Evolutionary conservation across 2,888 invertebrate genomes (phyloP), one percentile per base, ranked within the genome.

Genomic region (Gymnosoma rotundatum): DNA sequence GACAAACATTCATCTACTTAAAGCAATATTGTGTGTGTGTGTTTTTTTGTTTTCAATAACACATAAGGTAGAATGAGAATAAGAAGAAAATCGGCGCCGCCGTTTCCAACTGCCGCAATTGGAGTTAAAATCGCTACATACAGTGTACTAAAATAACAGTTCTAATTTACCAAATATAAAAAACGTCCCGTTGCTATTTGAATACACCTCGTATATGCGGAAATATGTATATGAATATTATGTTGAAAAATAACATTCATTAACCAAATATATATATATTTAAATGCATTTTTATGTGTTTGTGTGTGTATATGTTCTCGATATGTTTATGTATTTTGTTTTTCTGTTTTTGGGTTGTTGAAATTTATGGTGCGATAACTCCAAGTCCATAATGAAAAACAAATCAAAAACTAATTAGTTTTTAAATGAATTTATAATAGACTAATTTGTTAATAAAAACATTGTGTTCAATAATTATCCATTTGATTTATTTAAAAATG

Each of bases 351-450:
- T 20, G 25, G 25, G 42, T 25, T 50, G 58, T 48, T 45, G 14
- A 42, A 73, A 56, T 61, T 61, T 48, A 67, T 70, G 32, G 16
- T 18, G 42, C 6, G 9, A 4, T 48, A 50, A 54, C 69, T 81
- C 54, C 56, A 56, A 75, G 25, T 56, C 45, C 50, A 38, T 69
- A 75, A 42, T 16, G 16, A 58, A 60, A 64, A 81, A 75, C 63
- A 70, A 63, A 74, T 67, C 36, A 74, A 74, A 74, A 61, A 69
- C 61, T 69, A 74, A 74, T 63, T 74, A 56, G 54, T 18, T 69
- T 74, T 74, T 67, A 48, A 74, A 80, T 69, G 74, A 74, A 61
- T 75, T 63, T 81, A 69, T 81, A 81, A 81, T 81, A 75, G 80
- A 75, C 69, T 74, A 69, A 75, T 75, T 73, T 67, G 50, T 60